Evolutionary conservation across 2,113 vertebrate genomes (phyloP).

Genomic region (Mastomys natalensis): DNA sequence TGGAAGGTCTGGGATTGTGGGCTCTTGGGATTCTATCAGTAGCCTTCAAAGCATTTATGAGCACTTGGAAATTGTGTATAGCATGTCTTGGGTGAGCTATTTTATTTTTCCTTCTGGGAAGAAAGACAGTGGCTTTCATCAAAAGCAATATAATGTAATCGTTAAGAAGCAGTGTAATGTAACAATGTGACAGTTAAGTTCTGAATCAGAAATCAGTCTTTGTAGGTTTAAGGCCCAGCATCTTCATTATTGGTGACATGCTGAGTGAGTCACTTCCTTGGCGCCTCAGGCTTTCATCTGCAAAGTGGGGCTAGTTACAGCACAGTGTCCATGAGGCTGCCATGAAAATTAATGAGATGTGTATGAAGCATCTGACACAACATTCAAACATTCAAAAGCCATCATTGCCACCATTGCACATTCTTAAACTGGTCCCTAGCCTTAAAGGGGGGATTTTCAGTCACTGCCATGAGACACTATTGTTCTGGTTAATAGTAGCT

Average conservation of each 20-base stretch:
- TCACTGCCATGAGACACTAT: background rate
- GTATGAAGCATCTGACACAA: background rate
- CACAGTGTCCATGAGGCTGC: background rate
- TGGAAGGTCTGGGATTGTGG: background rate
- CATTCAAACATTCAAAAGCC: too few species aligned
- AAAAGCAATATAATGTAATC: background rate
- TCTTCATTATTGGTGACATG: background rate
- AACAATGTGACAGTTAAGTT: background rate
- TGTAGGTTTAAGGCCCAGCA: constrained; percentile 11
- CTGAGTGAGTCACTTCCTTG: background rate
- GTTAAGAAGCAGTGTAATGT: background rate
- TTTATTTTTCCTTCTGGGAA: background rate
- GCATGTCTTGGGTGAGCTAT: background rate
- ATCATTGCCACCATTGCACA: background rate
- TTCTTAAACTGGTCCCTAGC: background rate
- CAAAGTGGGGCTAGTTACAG: background rate
- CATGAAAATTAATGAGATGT: background rate
- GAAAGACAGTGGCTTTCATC: background rate
- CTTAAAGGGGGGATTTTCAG: background rate
- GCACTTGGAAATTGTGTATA: background rate
- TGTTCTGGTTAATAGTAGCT: background rate
- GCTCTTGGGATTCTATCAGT: background rate
- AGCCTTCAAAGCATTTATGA: background rate
- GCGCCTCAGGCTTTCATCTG: background rate
- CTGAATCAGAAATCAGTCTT: background rate